A percentile compares a stretch with the other conserved stretches of the same genome.
Conservation (phyloP, 2,888 invertebrate species). For the Athalia cordata region DNA sequence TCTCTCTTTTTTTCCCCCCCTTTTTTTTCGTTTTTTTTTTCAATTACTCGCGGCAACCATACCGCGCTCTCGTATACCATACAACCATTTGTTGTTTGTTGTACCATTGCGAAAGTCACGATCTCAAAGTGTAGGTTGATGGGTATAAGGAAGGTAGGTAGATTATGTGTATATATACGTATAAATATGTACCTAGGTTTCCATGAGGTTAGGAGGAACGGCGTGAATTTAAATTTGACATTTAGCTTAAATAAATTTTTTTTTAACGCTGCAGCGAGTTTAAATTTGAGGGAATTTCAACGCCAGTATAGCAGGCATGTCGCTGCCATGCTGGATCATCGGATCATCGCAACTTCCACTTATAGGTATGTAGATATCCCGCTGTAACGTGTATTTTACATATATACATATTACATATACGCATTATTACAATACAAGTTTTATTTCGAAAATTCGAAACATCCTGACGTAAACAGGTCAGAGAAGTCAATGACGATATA, state of each 20-base stretch:
- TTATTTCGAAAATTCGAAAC: no score
- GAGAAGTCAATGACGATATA: background rate
- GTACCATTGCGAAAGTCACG: conserved; percentile 42
- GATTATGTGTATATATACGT: background rate
- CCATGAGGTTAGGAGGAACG: background rate
- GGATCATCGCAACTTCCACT: background rate
- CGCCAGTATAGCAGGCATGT: background rate
- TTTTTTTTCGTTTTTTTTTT: background rate
- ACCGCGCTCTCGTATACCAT: background rate
- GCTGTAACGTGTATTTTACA: background rate
- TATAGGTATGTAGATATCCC: no score
- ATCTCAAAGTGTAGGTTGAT: background rate
- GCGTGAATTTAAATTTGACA: conserved; percentile 40
- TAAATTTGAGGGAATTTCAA: conserved; percentile 18
- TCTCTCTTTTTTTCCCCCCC: background rate
- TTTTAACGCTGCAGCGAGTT: background rate
- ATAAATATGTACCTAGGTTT: background rate
- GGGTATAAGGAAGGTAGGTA: background rate
- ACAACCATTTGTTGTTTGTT: conserved; percentile 5
- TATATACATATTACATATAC: background rate
- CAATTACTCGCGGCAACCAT: conserved; percentile 20
- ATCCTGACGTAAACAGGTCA: background rate
- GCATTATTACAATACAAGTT: background rate
- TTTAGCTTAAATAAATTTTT: conserved; percentile 14
- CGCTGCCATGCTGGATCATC: background rate